Percentiles rank a stretch among this genome's conserved stretches.
Evolutionary conservation across 53 echinoderm and acorn worm genomes (phyloP).

Genomic region (Echinarachnius parma): DNA sequence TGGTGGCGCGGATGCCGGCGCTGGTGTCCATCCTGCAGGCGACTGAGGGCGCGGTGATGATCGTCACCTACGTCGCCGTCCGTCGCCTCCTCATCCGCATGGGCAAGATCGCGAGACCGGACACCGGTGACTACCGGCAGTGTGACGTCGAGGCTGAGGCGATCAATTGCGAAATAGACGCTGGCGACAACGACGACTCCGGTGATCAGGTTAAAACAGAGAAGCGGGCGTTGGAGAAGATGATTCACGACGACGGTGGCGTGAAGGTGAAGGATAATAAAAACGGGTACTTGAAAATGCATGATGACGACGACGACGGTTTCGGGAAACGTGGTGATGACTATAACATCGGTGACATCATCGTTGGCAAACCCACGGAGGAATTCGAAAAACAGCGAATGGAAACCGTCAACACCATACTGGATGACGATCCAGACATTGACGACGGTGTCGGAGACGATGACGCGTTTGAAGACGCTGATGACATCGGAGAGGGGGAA

Average conservation of each 20-base stretch:
- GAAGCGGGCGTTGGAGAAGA: not conserved
- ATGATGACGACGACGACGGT: conserved; percentile 2
- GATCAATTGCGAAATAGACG: too few relatives aligned
- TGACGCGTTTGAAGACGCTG: not conserved
- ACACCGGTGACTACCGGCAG: conserved; percentile 23
- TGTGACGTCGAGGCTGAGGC: conserved; percentile 21
- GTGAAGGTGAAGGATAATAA: not conserved
- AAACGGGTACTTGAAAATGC: conserved; percentile 20
- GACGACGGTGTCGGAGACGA: too few relatives aligned
- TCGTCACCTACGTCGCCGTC: conserved; percentile 53
- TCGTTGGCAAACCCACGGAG: too few relatives aligned
- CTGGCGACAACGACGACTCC: conserved; percentile 2
- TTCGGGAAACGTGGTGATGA: not conserved
- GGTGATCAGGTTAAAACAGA: not conserved
- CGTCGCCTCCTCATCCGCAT: conserved; percentile 25
- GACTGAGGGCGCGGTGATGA: conserved; percentile 59
- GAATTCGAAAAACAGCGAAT: too few relatives aligned
- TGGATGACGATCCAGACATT: not conserved
- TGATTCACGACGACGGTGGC: conserved; percentile 2
- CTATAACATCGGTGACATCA: not conserved
- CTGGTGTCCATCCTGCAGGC: conserved; percentile 67
- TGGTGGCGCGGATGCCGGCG: conserved; percentile 70
- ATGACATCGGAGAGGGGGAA: not conserved
- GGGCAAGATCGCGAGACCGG: conserved; percentile 36
- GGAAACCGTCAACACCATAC: too few relatives aligned